Evolutionary conservation across 2,113 vertebrate species (phyloP).

Genomic region (Grammomys surdaster): DNA sequence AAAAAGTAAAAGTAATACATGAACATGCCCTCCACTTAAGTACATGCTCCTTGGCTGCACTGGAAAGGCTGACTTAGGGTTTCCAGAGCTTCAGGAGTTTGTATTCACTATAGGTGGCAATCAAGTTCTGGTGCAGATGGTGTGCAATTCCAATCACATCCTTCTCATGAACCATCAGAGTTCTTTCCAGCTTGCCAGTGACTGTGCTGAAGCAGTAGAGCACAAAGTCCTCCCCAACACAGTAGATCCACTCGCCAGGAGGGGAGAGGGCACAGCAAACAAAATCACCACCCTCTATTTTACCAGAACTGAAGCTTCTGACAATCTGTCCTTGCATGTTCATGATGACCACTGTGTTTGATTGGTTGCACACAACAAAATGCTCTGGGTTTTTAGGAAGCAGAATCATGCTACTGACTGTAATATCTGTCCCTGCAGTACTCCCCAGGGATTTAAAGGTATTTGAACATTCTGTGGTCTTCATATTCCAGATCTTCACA

Average conservation of each 20-base stretch:
- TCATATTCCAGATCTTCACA: conserved; percentile 99
- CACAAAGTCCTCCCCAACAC: conserved; percentile 99
- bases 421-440: conserved; percentile 97
- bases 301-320: conserved; percentile 99
- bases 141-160: conserved; percentile 99
- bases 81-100: conserved; percentile 94
- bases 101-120: conserved; percentile 97
- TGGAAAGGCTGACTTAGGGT: conserved; percentile 79
- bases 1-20: conserved; percentile 50
- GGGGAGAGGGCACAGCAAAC: conserved; percentile 98
- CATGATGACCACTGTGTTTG: conserved; percentile 99
- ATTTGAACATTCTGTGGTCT: conserved; percentile 96
- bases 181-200: conserved; percentile 99
- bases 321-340: conserved; percentile 99
- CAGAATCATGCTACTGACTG: conserved; percentile 96
- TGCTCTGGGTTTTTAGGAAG: conserved; percentile 99
- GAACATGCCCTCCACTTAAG: background rate
- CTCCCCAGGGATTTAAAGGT: conserved; percentile 97
- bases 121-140: conserved; percentile 98
- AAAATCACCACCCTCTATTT: conserved; percentile 98
- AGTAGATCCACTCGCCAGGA: conserved; percentile 99
- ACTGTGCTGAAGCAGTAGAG: conserved; percentile 99
- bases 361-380: conserved; percentile 98
- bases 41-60: conserved; percentile 20
- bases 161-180: conserved; percentile 97